Evolutionary conservation across 2,888 invertebrate genomes (phyloP), one percentile per base, ranked within the genome.

Genomic region (Pheosia gnoma): DNA sequence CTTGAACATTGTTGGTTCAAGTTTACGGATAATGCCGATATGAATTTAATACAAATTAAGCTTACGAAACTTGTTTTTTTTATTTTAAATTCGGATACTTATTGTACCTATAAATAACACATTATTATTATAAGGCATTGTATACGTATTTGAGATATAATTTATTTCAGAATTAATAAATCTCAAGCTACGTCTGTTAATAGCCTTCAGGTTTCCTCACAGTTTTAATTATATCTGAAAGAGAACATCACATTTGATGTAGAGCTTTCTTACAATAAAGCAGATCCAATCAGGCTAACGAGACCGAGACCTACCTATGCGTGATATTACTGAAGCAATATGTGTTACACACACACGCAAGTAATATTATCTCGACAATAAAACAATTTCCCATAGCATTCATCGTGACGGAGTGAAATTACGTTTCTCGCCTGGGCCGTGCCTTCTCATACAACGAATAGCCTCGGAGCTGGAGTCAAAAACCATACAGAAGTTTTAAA

Each of bases 311-410:
- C 47, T 47, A 7, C 6, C 41, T 25, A 41, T 41, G 45, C 13
- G 6, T 51, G 25, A 61, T 43, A 43, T 49, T 13, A 4, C 41
- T 4, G 59, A 60, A 65, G 64, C 60, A 61, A 67, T 70, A 76
- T 61, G 69, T 76, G 56, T 74, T 74, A 65, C 65, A 63, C 59
- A 62, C 61, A 66, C 64, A 47, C 38, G 9, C 43, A 13, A 8
- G 25, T 51, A 68, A 68, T 74, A 61, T 59, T 63, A 65, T 65
- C 59, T 63, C 45, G 61, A 39, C 54, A 69, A 75, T 67, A 66
- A 74, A 74, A 72, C 65, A 71, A 69, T 77, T 75, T 70, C 70
- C 69, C 76, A 78, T 70, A 63, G 65, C 68, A 70, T 77, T 76
- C 63, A 65, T 68, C 68, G 71, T 72, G 74, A 65, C 67, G 70